These are phyloP conservation scores for Nibea albiflora DNA, from an alignment of 2,113 vertebrate genomes.

Conservation along the genomic window DNA sequence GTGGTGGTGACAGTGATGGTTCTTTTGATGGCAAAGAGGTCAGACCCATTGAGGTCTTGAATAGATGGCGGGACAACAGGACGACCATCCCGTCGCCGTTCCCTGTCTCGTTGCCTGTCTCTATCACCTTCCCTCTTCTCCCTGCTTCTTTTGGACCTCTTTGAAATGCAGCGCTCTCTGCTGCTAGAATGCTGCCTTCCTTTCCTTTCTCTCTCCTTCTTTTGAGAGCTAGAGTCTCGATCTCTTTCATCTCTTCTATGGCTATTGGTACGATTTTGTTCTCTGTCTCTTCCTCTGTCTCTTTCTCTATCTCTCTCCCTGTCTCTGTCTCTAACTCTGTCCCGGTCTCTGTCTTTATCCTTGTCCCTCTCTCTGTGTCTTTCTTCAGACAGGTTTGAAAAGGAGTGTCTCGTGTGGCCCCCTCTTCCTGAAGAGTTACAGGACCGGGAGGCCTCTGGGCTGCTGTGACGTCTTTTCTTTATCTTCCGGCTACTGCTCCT, in stretches of 20 bases:
- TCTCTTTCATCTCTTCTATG: conserved; percentile 55
- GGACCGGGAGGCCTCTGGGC: conserved; percentile 70
- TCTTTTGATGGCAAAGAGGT: conserved; percentile 94
- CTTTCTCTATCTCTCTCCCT: conserved; percentile 58
- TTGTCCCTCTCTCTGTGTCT: conserved; percentile 63
- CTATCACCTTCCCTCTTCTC: conserved; percentile 61
- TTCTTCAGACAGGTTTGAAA: conserved; percentile 78
- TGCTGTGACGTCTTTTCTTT: conserved; percentile 75
- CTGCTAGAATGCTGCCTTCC: conserved; percentile 67
- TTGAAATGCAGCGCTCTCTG: conserved; percentile 75
- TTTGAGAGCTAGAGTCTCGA: conserved; percentile 66
- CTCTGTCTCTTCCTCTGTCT: conserved; percentile 55
- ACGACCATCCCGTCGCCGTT: conserved; percentile 82
- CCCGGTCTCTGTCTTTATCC: conserved; percentile 46
- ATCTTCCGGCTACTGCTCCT: conserved; percentile 80
- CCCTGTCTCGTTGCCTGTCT: conserved; percentile 72
- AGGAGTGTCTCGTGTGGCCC: conserved; percentile 60
- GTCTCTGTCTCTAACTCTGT: conserved; percentile 12
- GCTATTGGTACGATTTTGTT: conserved; percentile 41
- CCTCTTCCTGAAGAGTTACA: conserved; percentile 63
- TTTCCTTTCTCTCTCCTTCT: conserved; percentile 74
- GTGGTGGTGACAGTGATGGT: conserved; percentile 91
- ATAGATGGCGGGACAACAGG: conserved; percentile 93
- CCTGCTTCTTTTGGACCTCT: conserved; percentile 67
- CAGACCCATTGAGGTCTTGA: conserved; percentile 93